Conservation (phyloP, 2,888 invertebrate genomes). For the Cryptocephalus moraei region DNA sequence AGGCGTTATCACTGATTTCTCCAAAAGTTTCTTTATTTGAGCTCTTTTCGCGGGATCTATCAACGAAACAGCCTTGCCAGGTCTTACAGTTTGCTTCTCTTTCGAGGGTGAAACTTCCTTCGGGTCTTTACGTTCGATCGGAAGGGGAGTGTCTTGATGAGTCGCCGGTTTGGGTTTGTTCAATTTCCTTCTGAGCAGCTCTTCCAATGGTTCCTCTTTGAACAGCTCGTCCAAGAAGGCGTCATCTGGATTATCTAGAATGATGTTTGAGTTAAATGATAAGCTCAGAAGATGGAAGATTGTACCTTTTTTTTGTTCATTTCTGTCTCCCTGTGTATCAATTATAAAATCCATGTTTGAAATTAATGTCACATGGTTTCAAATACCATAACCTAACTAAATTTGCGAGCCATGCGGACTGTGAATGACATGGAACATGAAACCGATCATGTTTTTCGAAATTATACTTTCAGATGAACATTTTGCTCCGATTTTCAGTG, state of each 20-base stretch:
- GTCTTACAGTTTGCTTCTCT: no score
- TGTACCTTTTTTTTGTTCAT: neutral
- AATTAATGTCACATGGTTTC: neutral
- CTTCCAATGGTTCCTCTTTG: conserved; percentile 8
- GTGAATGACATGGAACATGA: no score
- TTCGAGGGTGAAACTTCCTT: conserved; percentile 3
- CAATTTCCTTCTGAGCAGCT: conserved; percentile 6
- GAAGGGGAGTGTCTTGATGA: no score
- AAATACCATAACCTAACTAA: no score
- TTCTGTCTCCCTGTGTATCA: conserved; percentile 41
- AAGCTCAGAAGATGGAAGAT: neutral
- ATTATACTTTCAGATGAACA: no score
- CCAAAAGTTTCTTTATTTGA: conserved; percentile 47
- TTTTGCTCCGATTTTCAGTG: no score
- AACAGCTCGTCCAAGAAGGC: conserved; percentile 12
- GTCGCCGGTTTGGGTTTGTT: conserved; percentile 5
- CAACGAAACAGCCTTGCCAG: no score
- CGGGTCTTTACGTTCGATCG: neutral
- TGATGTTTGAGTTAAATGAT: neutral
- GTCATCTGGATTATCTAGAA: neutral
- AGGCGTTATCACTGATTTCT: conserved; percentile 51
- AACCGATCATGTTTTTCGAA: no score
- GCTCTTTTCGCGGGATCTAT: conserved; percentile 18
- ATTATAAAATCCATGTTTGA: conserved; percentile 47
- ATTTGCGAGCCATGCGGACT: no score